Percentiles rank a stretch among this genome's conserved stretches.
These are phyloP conservation scores for Philopedon plagiatum DNA, from an alignment of 2,888 invertebrate species.

Conservation along the genomic window DNA sequence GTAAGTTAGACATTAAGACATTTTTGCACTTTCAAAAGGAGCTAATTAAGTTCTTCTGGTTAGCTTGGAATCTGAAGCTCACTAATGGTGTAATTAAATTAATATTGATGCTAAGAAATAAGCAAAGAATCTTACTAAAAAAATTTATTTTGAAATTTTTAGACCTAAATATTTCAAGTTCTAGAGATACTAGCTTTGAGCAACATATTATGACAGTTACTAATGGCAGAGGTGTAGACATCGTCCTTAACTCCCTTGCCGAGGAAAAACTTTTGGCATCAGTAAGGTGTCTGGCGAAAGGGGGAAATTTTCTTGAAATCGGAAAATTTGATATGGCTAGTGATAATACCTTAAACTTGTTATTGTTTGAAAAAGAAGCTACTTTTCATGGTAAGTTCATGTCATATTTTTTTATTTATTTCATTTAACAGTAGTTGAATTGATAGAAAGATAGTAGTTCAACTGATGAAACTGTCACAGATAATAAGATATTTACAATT, in stretches of 20 bases:
- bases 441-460: too few species aligned
- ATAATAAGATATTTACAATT: too few species aligned
- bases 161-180: conserved; percentile 69
- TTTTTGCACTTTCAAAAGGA: too few species aligned
- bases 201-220: conserved; percentile 85
- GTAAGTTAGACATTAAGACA: too few species aligned
- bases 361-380: conserved; percentile 79
- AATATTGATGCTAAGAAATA: too few species aligned
- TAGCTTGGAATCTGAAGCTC: too few species aligned
- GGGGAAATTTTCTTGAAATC: conserved; percentile 86
- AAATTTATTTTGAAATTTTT: conserved; percentile 7
- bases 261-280: conserved; percentile 90
- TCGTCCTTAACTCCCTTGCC: conserved; percentile 92
- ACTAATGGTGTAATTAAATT: too few species aligned
- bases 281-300: conserved; percentile 73
- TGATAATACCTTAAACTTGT: conserved; percentile 77
- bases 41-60: too few species aligned
- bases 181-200: conserved; percentile 90
- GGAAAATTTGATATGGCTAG: conserved; percentile 86
- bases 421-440: too few species aligned
- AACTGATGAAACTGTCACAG: too few species aligned
- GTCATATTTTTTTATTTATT: neutral
- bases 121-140: neutral
- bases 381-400: conserved; percentile 77
- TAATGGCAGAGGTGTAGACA: conserved; percentile 89